A percentile compares a stretch with the other conserved stretches of the same genome.
phyloP scores from a whole-genome alignment of 2,888 invertebrate genomes.

The Caenorhabditis afra region DNA sequence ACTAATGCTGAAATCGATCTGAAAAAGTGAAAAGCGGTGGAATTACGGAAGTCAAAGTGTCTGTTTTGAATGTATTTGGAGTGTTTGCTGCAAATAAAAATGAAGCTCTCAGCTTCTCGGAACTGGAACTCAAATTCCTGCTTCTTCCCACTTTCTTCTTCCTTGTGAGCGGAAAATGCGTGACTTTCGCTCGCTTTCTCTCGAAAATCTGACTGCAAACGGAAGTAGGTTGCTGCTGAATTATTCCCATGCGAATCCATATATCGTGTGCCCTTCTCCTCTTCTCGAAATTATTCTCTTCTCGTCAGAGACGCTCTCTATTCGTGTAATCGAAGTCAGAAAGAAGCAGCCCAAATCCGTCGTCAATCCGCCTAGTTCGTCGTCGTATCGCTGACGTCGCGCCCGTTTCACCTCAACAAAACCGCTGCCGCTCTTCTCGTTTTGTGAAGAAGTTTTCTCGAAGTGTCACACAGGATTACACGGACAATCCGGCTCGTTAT shows the following conservation, averaged over 20 bases:
- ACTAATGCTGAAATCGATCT: too few species aligned
- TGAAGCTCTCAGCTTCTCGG: too few species aligned
- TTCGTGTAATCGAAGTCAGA: constrained; percentile 12
- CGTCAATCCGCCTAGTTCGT: constrained; percentile 7
- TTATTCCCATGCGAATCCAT: constrained; percentile 47
- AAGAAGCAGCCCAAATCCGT: constrained; percentile 20
- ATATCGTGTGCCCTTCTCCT: constrained; percentile 6
- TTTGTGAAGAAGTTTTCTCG: background rate
- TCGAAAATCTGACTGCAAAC: constrained; percentile 12
- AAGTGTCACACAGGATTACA: constrained; percentile 1
- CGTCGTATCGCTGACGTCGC: constrained; percentile 5
- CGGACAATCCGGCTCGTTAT: constrained; percentile 44
- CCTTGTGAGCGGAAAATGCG: background rate
- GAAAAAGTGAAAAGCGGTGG: too few species aligned
- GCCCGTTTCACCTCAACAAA: background rate
- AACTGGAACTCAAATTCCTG: too few species aligned
- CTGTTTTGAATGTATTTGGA: too few species aligned
- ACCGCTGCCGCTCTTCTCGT: background rate
- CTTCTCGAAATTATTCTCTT: background rate
- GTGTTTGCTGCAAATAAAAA: too few species aligned
- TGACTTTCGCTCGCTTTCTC: background rate
- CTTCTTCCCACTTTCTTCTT: constrained; percentile 1
- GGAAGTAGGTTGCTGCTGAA: constrained; percentile 28
- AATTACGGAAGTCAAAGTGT: too few species aligned
- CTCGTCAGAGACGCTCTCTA: background rate